A percentile compares a stretch with the other conserved stretches of the same genome.
phyloP scores from a whole-genome alignment of 2,113 vertebrate species.

The Arenaria interpres region DNA sequence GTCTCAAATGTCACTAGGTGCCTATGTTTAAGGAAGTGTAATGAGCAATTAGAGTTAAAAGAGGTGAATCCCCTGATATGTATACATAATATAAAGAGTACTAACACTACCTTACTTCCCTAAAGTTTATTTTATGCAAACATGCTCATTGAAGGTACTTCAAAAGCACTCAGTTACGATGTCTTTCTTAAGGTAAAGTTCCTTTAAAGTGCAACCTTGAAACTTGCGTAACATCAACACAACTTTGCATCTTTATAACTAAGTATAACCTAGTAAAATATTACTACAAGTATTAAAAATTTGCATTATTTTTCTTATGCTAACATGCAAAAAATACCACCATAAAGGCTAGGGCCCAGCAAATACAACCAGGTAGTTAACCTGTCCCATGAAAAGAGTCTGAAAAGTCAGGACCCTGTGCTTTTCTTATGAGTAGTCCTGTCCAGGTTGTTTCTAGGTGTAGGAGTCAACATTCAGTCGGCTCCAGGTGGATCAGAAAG shows the following conservation, averaged over 20 bases:
- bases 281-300: background rate
- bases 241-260: background rate
- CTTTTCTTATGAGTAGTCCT: background rate
- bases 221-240: background rate
- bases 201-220: background rate
- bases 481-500: background rate
- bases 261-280: background rate
- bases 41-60: background rate
- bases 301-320: background rate
- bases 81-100: background rate
- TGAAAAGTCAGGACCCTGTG: background rate
- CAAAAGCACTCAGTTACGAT: background rate
- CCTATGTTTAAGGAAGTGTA: background rate
- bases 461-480: background rate
- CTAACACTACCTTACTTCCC: background rate
- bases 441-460: background rate
- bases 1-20: background rate
- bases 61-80: background rate
- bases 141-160: background rate
- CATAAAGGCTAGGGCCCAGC: background rate
- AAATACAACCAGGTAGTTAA: background rate
- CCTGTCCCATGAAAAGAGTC: background rate
- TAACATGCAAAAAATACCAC: background rate
- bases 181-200: background rate
- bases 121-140: background rate